Evolutionary conservation across 1,140 invertebrate species (phyloP), one percentile per base, ranked within the genome.

Genomic region (Idris sp.): DNA sequence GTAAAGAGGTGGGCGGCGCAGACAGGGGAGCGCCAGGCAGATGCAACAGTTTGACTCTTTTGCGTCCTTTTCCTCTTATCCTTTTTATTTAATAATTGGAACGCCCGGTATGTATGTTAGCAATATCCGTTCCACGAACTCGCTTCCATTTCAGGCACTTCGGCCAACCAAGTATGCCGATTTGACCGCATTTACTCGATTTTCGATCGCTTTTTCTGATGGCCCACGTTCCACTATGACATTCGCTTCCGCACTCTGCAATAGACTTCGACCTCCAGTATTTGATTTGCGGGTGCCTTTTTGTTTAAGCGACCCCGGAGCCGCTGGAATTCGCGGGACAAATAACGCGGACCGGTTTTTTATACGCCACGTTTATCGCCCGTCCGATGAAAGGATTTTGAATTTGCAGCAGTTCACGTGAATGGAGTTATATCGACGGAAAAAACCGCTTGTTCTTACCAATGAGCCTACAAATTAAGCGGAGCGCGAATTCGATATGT

Each of bases 21-120:
- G 40, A 2, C 15, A 15, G 22, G 28, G 13, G 61, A 18, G 15
- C 31, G 35, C 13, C 44, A 31, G 59, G 43, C 62, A 58, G 64
- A 68, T 49, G 64, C 53, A 68, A 68, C 64, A 68, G 64, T 68
- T 68, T 53, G 64, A 54, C 46, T 73, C 19, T 75, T 79, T 75
- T 77, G 77, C 76, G 67, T 80, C 74, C 76, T 77, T 79, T 79
- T 76, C 76, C 79, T 79, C 69, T 74, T 76, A 44, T 62, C 72
- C 68, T 67, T 73, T 80, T 81, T 81, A 78, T 79, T 82, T 82
- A 80, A 80, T 82, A 82, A 82, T 80, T 82, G 80, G 80, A 82
- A 80, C 79, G 77, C 80, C 59, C 67, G 77, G 77, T 80, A 82
- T 79, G 76, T 79, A 77, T 76, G 75, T 76, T 71, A 68, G 72